A percentile compares a stretch with the other conserved stretches of the same genome.
Evolutionary conservation across 2,113 vertebrate genomes (phyloP).

Genomic region (Pleuronectes platessa): DNA sequence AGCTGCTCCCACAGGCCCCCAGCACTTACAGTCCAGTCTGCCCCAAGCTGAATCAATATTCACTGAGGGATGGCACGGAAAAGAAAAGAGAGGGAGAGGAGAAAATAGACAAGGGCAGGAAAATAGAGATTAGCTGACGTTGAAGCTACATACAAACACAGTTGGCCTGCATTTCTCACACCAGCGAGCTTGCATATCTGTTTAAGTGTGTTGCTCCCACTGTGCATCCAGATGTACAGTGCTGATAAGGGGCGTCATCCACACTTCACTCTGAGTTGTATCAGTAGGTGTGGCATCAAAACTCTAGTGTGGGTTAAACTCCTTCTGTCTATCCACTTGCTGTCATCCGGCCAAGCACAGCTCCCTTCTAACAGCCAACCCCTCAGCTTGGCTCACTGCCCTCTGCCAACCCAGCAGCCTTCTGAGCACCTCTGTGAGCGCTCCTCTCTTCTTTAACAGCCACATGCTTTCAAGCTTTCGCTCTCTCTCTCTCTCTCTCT

Average conservation of each 20-base stretch:
- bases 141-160: slow-evolving; percentile 10
- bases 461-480: slow-evolving; percentile 69
- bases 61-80: slow-evolving; percentile 44
- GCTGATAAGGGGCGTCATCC: slow-evolving; percentile 21
- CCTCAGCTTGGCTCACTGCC: slow-evolving; percentile 61
- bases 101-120: slow-evolving; percentile 31
- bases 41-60: slow-evolving; percentile 71
- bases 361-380: slow-evolving; percentile 58
- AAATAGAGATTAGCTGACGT: slow-evolving; percentile 27
- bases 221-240: slow-evolving; percentile 35
- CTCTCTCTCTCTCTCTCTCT: too few species aligned
- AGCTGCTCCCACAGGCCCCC: slow-evolving; percentile 50
- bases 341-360: slow-evolving; percentile 56
- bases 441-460: slow-evolving; percentile 66
- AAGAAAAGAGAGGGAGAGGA: slow-evolving; percentile 7
- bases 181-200: neutral
- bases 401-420: slow-evolving; percentile 69
- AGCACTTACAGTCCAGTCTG: slow-evolving; percentile 69
- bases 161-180: slow-evolving; percentile 20
- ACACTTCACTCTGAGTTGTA: slow-evolving; percentile 5
- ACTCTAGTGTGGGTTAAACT: slow-evolving; percentile 42
- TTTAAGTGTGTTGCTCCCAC: slow-evolving; percentile 9
- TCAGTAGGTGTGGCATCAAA: slow-evolving; percentile 47
- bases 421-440: slow-evolving; percentile 69
- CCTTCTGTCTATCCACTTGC: slow-evolving; percentile 40